phyloP scores from a whole-genome alignment of 2,113 vertebrate species.

The Pterocles gutturalis region DNA sequence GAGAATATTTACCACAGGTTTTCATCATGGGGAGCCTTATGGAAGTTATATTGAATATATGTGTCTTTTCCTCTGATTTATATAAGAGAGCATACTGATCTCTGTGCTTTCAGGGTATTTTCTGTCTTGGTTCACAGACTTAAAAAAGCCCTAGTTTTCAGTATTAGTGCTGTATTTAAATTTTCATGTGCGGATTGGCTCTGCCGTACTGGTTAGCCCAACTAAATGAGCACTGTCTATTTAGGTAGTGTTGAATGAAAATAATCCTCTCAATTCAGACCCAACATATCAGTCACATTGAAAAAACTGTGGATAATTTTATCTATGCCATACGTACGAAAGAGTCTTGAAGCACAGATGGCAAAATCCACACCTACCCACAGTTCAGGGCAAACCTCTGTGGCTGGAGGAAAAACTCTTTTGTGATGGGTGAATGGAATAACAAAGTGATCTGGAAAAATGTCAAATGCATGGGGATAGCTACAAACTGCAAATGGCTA shows the following conservation, averaged over 20 bases:
- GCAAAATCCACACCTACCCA: conserved; percentile 53
- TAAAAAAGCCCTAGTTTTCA: neutral
- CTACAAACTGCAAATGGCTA: neutral
- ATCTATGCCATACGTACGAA: neutral
- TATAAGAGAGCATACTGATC: neutral
- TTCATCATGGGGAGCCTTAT: neutral
- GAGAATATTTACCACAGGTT: neutral
- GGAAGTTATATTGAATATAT: neutral
- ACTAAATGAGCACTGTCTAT: conserved; percentile 32
- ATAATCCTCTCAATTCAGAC: conserved; percentile 51
- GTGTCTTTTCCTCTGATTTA: neutral
- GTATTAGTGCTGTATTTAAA: neutral
- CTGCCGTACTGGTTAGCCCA: neutral
- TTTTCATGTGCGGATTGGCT: neutral
- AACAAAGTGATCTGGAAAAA: conserved; percentile 18
- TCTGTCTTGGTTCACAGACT: neutral
- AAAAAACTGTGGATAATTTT: conserved; percentile 39
- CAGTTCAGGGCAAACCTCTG: conserved; percentile 60
- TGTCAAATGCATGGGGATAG: neutral
- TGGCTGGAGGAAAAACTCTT: conserved; percentile 42
- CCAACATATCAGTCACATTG: conserved; percentile 46
- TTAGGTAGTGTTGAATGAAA: conserved; percentile 61
- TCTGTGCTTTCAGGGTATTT: neutral
- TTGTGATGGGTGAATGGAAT: conserved; percentile 24
- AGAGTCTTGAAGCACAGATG: conserved; percentile 57